These are phyloP conservation scores for Anodontia alba DNA, from an alignment of 2,888 invertebrate species.

Conservation along the genomic window DNA sequence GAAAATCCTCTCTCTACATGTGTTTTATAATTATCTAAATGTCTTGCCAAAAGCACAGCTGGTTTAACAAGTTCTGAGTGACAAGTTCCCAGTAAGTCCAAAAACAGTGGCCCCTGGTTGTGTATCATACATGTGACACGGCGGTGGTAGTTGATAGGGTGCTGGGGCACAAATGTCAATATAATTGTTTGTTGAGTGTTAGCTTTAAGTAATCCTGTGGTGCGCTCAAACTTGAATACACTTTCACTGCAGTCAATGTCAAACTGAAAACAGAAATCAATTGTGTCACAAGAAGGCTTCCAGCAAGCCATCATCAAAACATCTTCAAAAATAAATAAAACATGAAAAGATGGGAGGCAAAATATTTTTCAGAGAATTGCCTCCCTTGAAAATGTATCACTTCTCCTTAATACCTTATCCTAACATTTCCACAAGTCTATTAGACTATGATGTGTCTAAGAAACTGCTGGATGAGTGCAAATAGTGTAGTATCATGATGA, in stretches of 20 bases:
- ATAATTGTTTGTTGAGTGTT: slow-evolving; percentile 75
- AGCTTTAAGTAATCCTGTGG: slow-evolving; percentile 76
- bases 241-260: slow-evolving; percentile 82
- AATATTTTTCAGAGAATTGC: too few relatives aligned
- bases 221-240: slow-evolving; percentile 81
- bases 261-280: slow-evolving; percentile 76
- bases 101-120: slow-evolving; percentile 82
- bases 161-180: slow-evolving; percentile 79
- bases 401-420: too few relatives aligned
- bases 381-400: too few relatives aligned
- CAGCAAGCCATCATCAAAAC: too few relatives aligned
- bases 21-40: slow-evolving; percentile 77
- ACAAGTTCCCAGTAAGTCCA: slow-evolving; percentile 84
- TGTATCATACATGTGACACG: slow-evolving; percentile 82
- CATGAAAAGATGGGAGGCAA: too few relatives aligned
- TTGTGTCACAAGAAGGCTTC: too few relatives aligned
- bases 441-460: too few relatives aligned
- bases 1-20: slow-evolving; percentile 81
- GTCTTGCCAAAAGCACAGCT: slow-evolving; percentile 79
- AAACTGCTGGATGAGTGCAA: too few relatives aligned
- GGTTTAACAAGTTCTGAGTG: slow-evolving; percentile 83
- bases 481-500: too few relatives aligned
- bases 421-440: too few relatives aligned
- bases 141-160: slow-evolving; percentile 83
- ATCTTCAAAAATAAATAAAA: too few relatives aligned